Conservation (phyloP, 2,113 vertebrate species). For the Caranx melampygus region DNA sequence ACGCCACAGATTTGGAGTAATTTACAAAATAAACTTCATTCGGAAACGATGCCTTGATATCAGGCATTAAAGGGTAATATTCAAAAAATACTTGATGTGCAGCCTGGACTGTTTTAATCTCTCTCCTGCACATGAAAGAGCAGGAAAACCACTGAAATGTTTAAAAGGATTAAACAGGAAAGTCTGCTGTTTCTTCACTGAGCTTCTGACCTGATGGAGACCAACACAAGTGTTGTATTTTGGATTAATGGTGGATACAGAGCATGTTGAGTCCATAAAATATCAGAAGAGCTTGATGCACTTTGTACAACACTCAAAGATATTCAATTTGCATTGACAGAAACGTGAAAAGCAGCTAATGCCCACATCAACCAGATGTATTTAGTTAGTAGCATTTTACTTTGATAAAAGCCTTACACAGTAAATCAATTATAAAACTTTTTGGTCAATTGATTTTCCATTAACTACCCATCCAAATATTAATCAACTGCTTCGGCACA, state of each 20-base stretch:
- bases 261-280: too few relatives aligned
- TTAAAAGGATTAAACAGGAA: not conserved
- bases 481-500: too few relatives aligned
- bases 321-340: not conserved
- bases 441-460: too few relatives aligned
- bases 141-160: not conserved
- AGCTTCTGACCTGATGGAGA: not conserved
- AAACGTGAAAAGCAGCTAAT: too few relatives aligned
- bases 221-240: not conserved
- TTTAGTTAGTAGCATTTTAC: not conserved
- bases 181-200: too few relatives aligned
- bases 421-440: not conserved
- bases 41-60: not conserved
- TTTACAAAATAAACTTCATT: not conserved
- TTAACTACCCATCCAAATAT: too few relatives aligned
- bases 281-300: not conserved
- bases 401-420: not conserved
- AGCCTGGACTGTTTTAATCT: not conserved
- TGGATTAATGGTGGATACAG: not conserved
- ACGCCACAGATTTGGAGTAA: not conserved
- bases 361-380: not conserved
- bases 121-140: not conserved
- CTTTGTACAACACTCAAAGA: not conserved
- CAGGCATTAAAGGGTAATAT: not conserved
- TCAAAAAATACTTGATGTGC: not conserved